Percentiles rank a stretch among this genome's conserved stretches.
These are phyloP conservation scores for Argentina silus DNA, from an alignment of 2,797 vertebrate genomes.

Conservation along the genomic window DNA sequence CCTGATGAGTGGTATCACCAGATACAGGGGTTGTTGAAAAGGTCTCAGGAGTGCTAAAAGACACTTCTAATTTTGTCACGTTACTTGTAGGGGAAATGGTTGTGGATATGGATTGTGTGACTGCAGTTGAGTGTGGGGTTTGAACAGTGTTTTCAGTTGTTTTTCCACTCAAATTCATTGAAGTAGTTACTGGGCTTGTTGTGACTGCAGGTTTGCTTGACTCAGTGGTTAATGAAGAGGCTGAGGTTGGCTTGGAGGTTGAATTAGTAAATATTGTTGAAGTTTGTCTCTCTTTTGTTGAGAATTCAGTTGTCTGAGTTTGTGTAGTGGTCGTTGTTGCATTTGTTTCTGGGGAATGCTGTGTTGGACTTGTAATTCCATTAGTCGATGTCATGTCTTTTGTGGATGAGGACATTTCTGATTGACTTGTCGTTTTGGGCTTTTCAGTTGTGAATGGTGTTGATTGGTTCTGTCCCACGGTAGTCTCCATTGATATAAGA, in stretches of 20 bases:
- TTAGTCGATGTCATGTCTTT: background rate
- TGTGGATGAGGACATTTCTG: background rate
- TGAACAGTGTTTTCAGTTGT: conserved; percentile 4
- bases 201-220: background rate
- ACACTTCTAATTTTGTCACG: background rate
- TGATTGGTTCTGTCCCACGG: background rate
- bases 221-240: background rate
- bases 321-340: background rate
- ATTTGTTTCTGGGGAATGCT: background rate
- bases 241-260: background rate
- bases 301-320: background rate
- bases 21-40: background rate
- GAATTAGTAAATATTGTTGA: background rate
- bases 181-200: background rate
- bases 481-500: no score
- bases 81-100: background rate
- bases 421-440: background rate
- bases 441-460: background rate
- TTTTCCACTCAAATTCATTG: background rate
- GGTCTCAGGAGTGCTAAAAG: background rate
- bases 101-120: background rate
- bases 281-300: background rate
- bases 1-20: background rate
- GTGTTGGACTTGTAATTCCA: background rate
- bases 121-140: background rate